Conservation (phyloP, 92 coral and sea anemone species). For the Micromussa lordhowensis region DNA sequence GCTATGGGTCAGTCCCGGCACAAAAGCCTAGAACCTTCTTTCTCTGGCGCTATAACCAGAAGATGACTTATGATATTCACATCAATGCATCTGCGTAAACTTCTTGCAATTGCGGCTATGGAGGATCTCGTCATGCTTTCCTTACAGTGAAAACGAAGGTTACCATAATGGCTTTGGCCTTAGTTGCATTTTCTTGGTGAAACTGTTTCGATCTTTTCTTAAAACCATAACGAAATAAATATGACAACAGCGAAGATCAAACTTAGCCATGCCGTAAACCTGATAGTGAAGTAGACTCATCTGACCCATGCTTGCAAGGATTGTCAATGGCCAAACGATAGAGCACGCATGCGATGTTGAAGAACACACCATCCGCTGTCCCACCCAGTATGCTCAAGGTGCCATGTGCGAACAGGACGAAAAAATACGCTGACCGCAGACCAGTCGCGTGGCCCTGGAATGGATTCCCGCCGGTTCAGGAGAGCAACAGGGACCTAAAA, state of each 20-base stretch:
- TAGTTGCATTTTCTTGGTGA: background rate
- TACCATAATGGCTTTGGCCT: background rate
- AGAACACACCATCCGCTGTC: constrained; percentile 9
- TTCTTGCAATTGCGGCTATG: too few species aligned
- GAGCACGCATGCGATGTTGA: constrained; percentile 22
- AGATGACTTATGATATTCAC: background rate
- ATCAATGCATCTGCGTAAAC: background rate
- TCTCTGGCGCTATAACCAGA: background rate
- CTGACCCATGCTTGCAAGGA: background rate
- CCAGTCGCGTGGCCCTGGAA: background rate
- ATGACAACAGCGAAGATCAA: constrained; percentile 6
- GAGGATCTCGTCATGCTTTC: background rate
- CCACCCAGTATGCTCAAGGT: background rate
- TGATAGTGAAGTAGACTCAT: background rate
- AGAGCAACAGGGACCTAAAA: background rate
- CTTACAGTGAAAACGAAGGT: background rate
- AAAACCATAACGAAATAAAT: background rate
- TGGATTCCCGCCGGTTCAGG: too few species aligned
- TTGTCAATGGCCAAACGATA: constrained; percentile 12
- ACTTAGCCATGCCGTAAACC: constrained; percentile 14
- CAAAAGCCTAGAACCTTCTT: background rate
- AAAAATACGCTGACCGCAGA: background rate
- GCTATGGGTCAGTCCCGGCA: too few species aligned
- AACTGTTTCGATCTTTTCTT: background rate
- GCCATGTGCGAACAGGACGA: constrained; percentile 4